Evolutionary conservation across 2,888 invertebrate species (phyloP).

Genomic region (Muschampia plurimacula): DNA sequence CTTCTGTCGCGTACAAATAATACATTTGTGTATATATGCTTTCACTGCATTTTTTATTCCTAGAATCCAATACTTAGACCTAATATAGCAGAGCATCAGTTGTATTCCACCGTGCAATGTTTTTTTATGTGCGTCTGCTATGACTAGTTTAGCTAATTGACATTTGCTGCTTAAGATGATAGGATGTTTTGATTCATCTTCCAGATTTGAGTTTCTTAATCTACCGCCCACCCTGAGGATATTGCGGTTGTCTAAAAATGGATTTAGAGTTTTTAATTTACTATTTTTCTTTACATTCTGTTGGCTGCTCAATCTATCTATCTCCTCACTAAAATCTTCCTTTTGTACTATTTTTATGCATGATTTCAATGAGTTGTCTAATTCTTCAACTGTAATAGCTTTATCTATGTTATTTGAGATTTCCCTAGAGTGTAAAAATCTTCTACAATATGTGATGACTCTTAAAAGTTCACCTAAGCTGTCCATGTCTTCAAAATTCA

Average conservation of each 20-base stretch:
- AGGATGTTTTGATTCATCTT: no score
- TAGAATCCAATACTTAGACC: not conserved
- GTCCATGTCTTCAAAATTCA: not conserved
- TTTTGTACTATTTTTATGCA: no score
- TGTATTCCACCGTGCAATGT: no score
- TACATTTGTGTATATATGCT: not conserved
- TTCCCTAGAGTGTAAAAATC: not conserved
- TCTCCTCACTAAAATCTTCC: no score
- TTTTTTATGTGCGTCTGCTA: no score
- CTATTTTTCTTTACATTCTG: no score
- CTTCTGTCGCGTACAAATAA: not conserved
- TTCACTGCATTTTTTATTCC: not conserved
- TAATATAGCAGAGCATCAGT: not conserved
- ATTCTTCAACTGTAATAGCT: not conserved
- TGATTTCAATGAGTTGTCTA: not conserved
- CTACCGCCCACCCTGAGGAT: not conserved
- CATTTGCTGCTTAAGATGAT: no score
- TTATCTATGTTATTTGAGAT: no score
- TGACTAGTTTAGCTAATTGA: no score
- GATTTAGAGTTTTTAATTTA: not conserved
- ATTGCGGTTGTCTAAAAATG: not conserved
- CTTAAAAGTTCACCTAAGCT: not conserved
- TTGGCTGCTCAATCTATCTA: no score
- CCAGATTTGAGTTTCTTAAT: not conserved
- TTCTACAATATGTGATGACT: not conserved